Base-by-base conservation (phyloP, 2,113 vertebrate genomes). In the Onychostruthus taczanowskii region DNA sequence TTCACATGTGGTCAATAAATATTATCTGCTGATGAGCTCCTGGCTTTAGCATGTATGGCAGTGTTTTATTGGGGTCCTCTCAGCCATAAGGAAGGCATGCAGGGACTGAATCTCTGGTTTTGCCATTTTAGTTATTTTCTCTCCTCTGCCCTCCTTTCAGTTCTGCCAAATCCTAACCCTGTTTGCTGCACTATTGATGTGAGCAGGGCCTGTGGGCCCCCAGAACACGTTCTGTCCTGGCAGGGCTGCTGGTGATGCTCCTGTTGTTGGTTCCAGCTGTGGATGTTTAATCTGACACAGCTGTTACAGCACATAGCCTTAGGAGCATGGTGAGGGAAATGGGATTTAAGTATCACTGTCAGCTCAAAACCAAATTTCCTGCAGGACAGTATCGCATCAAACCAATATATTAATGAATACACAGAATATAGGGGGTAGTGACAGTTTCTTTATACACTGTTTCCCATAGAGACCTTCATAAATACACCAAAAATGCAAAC, bases 331-430 rank as follows among this genome's bases (percentile, higher is more conserved):
- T 5, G 72, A 73, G 64, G 62, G 84, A 96, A 92, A 87, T 62
- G 44, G 75, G 85, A 73, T 77, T 86, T 58, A 80, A 82, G 44
- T 89, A 69, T 77, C 73, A 23, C 69, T 76, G 50, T 91, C 84
- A 96, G 80, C 83, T 94, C 69, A 87, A 89, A 94, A 75, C 47
- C 61, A 77, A 37, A 84, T 67, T 50, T 61, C 24, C 73, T 63
- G 31, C 81, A 82, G 75, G 80, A 52, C 49, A 56, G 18, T 13
- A 11, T 62, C 39, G 23, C 21, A 6, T 55, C 47, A 91, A 95
- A 87, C 46, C n/a, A 62, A 20, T 81, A 22, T 24, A 27, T 79
- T n/a, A 47, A 76, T 55, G 58, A 76, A 49, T 69, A 35, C 16
- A 30, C 23, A 30, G 27, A 43, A 33, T 63, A 13, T 52, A 31